These are phyloP conservation scores for Rhopalosiphum maidis DNA, from an alignment of 1,140 invertebrate species.

Conservation along the genomic window DNA sequence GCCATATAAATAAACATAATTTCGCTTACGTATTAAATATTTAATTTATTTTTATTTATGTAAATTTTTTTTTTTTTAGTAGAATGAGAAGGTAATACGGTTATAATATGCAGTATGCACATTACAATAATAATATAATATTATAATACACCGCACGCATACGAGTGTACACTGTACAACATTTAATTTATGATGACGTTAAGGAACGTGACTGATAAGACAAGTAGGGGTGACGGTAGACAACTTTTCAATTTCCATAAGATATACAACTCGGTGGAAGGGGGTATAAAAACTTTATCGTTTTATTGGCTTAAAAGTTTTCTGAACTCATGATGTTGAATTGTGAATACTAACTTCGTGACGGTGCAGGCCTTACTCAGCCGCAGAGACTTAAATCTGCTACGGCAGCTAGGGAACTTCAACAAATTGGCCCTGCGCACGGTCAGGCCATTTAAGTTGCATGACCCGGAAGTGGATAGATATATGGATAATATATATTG, in stretches of 20 bases:
- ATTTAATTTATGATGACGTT: conserved; percentile 46
- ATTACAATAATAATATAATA: neutral
- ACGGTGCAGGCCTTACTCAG: neutral
- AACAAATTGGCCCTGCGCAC: neutral
- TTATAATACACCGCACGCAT: neutral
- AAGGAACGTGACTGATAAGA: conserved; percentile 37
- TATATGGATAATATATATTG: neutral
- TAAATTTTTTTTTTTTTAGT: neutral
- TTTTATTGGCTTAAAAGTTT: conserved; percentile 47
- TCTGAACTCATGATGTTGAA: conserved; percentile 16
- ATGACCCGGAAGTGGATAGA: neutral
- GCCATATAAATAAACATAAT: neutral
- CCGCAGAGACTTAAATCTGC: conserved; percentile 32
- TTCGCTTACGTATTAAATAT: neutral
- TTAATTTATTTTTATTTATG: neutral
- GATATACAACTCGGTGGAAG: neutral
- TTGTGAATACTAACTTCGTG: conserved; percentile 22
- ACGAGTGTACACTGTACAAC: neutral
- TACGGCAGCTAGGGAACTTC: neutral
- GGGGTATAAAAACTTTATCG: conserved; percentile 31
- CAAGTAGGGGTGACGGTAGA: conserved; percentile 3
- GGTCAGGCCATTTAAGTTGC: neutral
- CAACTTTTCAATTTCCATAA: conserved; percentile 49
- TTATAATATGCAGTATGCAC: neutral
- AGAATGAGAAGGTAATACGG: neutral